A percentile compares a stretch with the other conserved stretches of the same genome.
phyloP scores from a whole-genome alignment of 2,113 vertebrate species.

The Apteryx owenii region DNA sequence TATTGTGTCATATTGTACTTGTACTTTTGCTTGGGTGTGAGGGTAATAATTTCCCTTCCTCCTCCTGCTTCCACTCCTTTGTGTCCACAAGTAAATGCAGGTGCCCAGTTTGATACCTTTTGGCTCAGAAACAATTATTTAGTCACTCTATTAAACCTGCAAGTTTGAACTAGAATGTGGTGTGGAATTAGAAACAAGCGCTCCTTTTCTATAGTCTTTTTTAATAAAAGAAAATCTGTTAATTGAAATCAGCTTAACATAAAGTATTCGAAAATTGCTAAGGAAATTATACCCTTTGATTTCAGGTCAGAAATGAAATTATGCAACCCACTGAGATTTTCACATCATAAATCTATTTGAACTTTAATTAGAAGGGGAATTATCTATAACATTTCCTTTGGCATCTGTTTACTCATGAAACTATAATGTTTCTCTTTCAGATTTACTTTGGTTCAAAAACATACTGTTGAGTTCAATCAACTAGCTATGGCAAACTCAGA shows the following conservation, averaged over 20 bases:
- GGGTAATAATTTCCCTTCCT: background rate
- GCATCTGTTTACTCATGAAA: background rate
- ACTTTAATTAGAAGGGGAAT: background rate
- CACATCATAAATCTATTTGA: background rate
- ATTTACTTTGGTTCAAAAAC: conserved; percentile 96
- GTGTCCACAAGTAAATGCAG: background rate
- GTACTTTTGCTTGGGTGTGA: background rate
- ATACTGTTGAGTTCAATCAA: conserved; percentile 99
- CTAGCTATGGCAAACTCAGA: conserved; percentile 98
- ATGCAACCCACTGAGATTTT: background rate
- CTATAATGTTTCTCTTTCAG: conserved; percentile 71
- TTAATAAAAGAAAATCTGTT: background rate
- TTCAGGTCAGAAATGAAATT: background rate
- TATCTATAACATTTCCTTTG: background rate
- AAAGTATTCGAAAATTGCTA: background rate
- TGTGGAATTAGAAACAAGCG: background rate
- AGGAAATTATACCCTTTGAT: background rate
- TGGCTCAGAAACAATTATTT: background rate
- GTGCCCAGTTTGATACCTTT: background rate
- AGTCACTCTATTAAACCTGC: background rate
- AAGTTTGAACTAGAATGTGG: background rate
- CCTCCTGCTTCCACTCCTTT: background rate
- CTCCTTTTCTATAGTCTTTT: background rate
- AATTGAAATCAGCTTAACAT: background rate
- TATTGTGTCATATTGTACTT: background rate